phyloP scores from a whole-genome alignment of 1,140 invertebrate species.

The Lasaia peninsularis region DNA sequence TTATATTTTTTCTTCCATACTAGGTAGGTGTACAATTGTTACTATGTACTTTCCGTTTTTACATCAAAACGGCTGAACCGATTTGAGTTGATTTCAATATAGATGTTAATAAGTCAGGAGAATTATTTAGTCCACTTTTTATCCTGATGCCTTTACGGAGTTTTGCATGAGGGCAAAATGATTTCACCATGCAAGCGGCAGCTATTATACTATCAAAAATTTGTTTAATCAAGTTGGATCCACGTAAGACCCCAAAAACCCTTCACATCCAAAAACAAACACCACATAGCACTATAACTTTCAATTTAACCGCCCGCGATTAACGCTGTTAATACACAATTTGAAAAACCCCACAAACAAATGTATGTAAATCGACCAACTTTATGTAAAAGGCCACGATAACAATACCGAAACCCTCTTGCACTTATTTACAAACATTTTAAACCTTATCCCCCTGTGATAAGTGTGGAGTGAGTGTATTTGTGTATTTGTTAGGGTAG shows the following conservation, averaged over 20 bases:
- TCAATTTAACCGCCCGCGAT: slow-evolving; percentile 43
- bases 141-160: too few relatives aligned
- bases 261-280: not conserved
- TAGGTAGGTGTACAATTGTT: too few relatives aligned
- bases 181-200: too few relatives aligned
- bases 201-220: too few relatives aligned
- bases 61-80: too few relatives aligned
- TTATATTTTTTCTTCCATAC: too few relatives aligned
- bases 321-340: slow-evolving; percentile 72
- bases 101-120: too few relatives aligned
- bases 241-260: not conserved
- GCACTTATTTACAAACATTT: slow-evolving; percentile 12
- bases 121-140: too few relatives aligned
- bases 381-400: slow-evolving; percentile 69
- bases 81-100: too few relatives aligned
- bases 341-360: slow-evolving; percentile 74
- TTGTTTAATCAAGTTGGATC: too few relatives aligned
- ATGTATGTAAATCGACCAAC: slow-evolving; percentile 73
- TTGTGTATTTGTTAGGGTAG: slow-evolving; percentile 40
- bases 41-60: too few relatives aligned
- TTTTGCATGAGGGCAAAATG: too few relatives aligned
- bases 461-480: slow-evolving; percentile 25
- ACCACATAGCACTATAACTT: slow-evolving; percentile 18
- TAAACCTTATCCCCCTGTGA: slow-evolving; percentile 25
- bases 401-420: slow-evolving; percentile 36